Percentiles rank a stretch among this genome's conserved stretches.
These are phyloP conservation scores for Dexiosoma caninum DNA, from an alignment of 2,888 invertebrate species.

Conservation along the genomic window DNA sequence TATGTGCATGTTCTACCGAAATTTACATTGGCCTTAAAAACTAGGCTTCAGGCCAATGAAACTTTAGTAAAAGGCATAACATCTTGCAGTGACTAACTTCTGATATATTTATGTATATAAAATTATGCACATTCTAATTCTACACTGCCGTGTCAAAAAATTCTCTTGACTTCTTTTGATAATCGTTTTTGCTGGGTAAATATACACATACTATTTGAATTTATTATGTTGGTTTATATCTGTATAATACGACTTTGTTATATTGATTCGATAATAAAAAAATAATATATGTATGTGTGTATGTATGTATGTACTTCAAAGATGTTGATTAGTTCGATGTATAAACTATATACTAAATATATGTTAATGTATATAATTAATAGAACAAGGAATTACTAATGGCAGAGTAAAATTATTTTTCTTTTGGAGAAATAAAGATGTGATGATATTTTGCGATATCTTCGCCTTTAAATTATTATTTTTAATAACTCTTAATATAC, in stretches of 20 bases:
- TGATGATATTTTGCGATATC: conserved; percentile 32
- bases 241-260: neutral
- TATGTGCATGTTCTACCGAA: no score
- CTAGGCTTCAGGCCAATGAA: no score
- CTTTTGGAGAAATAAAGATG: neutral
- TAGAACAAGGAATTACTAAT: conserved; percentile 10
- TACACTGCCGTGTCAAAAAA: no score
- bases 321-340: conserved; percentile 4
- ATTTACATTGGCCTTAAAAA: no score
- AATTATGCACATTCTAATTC: no score
- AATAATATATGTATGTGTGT: neutral
- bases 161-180: no score
- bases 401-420: neutral
- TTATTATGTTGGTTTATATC: neutral
- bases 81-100: no score
- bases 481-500: conserved; percentile 27
- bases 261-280: neutral
- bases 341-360: conserved; percentile 3
- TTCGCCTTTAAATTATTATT: conserved; percentile 16
- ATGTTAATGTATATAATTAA: neutral
- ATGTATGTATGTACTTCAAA: neutral
- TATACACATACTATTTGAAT: neutral
- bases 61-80: no score
- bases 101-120: no score
- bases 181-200: no score